Conservation (phyloP, 2,797 vertebrate genomes). For the Threskiornis aethiopicus region DNA sequence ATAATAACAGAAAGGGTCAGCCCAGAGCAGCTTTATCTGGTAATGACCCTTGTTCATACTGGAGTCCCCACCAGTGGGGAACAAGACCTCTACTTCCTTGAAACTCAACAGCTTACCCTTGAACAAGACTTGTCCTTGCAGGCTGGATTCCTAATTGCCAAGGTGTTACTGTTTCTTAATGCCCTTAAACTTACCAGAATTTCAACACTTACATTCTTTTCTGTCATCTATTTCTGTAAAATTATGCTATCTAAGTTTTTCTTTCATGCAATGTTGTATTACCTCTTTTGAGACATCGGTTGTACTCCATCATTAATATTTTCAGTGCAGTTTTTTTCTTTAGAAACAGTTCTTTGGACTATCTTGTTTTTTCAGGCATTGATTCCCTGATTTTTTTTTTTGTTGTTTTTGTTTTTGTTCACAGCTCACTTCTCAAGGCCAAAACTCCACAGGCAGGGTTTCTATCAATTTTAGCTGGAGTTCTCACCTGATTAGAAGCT, state of each 20-base stretch:
- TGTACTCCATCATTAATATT: background rate
- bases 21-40: background rate
- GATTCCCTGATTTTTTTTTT: background rate
- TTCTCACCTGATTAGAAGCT: constrained; percentile 13
- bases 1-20: background rate
- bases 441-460: background rate
- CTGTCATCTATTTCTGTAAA: background rate
- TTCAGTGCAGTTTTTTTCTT: background rate
- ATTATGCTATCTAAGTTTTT: background rate
- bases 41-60: background rate
- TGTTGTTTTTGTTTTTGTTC: background rate
- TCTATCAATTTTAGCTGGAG: background rate
- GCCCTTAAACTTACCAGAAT: background rate
- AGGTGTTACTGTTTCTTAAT: background rate
- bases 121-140: background rate
- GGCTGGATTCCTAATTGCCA: background rate
- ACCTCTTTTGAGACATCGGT: background rate
- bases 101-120: background rate
- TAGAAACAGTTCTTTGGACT: background rate
- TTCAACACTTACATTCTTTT: background rate
- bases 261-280: background rate
- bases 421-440: background rate
- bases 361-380: background rate
- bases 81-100: background rate
- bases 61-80: background rate